Evolutionary conservation across 2,113 vertebrate species (phyloP).

Genomic region (Diadophis punctatus): DNA sequence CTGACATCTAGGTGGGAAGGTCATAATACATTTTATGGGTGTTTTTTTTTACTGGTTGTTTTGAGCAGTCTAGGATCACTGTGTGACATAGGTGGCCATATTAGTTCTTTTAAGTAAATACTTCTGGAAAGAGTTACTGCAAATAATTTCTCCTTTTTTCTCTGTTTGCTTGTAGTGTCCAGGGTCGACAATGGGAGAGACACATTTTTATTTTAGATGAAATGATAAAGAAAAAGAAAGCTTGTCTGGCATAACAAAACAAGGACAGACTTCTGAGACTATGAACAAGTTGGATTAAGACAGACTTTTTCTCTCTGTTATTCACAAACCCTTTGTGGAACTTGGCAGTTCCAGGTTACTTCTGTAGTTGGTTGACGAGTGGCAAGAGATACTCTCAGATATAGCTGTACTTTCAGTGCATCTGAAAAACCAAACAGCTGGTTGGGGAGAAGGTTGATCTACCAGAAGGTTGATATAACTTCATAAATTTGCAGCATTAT

Average conservation of each 20-base stretch:
- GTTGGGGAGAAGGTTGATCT: neutral
- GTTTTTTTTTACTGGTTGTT: neutral
- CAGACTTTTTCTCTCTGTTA: conserved; percentile 24
- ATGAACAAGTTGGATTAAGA: conserved; percentile 32
- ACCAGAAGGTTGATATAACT: neutral
- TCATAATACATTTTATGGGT: neutral
- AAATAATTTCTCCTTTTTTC: neutral
- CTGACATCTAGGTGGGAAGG: neutral
- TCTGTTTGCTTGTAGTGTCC: neutral
- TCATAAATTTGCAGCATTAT: neutral
- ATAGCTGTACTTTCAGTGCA: neutral
- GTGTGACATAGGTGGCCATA: neutral
- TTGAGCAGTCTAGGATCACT: neutral
- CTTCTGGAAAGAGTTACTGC: neutral
- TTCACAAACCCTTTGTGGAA: conserved; percentile 48
- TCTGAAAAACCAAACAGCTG: neutral
- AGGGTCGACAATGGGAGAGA: neutral
- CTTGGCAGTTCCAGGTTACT: conserved; percentile 40
- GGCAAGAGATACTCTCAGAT: neutral
- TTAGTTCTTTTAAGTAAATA: neutral
- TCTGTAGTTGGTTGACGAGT: neutral
- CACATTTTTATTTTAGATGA: neutral
- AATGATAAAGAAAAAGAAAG: neutral
- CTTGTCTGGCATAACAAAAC: conserved; percentile 9
- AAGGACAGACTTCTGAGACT: neutral